These are phyloP conservation scores for Rachycentron canadum DNA, from an alignment of 2,797 vertebrate genomes.

Conservation along the genomic window DNA sequence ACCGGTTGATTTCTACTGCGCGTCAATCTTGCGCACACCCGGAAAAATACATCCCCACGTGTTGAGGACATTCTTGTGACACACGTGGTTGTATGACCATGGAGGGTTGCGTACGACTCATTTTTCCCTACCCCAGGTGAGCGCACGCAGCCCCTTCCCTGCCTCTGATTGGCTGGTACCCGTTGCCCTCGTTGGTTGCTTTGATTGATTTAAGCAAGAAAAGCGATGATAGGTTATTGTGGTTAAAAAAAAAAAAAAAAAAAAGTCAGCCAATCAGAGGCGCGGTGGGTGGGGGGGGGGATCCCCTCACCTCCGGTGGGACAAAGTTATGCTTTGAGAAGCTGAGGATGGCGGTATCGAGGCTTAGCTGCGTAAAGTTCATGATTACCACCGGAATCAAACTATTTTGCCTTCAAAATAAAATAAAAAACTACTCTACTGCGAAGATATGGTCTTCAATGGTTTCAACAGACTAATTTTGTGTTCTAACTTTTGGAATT, in stretches of 20 bases:
- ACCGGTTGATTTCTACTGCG: background rate
- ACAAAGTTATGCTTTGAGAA: constrained; percentile 51
- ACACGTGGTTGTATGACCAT: too few relatives aligned
- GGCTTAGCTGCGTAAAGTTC: background rate
- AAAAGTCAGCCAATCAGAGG: too few relatives aligned
- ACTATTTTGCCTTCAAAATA: constrained; percentile 24
- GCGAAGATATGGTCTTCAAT: too few relatives aligned
- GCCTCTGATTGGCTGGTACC: too few relatives aligned
- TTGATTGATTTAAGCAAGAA: too few relatives aligned
- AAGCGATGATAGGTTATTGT: background rate
- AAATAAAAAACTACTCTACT: background rate
- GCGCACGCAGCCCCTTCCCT: too few relatives aligned
- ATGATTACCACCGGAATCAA: background rate
- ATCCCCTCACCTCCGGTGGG: background rate
- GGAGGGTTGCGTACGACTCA: too few relatives aligned
- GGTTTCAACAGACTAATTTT: too few relatives aligned
- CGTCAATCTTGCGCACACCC: constrained; percentile 15
- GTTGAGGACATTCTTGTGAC: background rate
- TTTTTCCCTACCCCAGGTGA: too few relatives aligned
- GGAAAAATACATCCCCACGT: constrained; percentile 58
- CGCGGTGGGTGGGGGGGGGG: too few relatives aligned
- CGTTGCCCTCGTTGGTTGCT: too few relatives aligned
- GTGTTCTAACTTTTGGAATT: background rate
- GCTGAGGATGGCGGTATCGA: background rate
- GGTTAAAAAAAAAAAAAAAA: too few relatives aligned